A percentile compares a stretch with the other conserved stretches of the same genome.
Evolutionary conservation across 2,797 vertebrate genomes (phyloP).

Genomic region (Mus minutoides): DNA sequence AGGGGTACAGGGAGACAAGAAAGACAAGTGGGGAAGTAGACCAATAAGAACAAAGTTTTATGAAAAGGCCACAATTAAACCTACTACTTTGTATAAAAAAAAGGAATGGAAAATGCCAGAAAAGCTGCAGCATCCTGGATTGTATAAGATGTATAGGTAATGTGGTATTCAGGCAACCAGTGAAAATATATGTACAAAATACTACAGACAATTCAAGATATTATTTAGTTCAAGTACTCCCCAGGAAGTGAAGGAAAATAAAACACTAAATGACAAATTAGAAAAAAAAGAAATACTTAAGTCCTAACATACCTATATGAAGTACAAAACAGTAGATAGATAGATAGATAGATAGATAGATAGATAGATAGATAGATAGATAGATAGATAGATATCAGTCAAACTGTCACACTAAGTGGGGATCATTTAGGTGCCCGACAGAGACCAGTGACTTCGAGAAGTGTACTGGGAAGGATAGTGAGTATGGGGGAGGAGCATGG

Average conservation of each 20-base stretch:
- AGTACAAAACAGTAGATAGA: neutral
- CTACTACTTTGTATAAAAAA: neutral
- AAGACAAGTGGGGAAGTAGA: neutral
- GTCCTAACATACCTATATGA: neutral
- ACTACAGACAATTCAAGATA: neutral
- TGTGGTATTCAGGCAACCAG: neutral
- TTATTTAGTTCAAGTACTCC: neutral
- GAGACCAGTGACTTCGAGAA: neutral
- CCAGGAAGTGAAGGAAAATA: neutral
- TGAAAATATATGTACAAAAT: neutral
- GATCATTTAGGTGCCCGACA: neutral
- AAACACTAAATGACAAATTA: neutral
- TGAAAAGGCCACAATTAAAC: neutral
- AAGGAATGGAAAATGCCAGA: neutral
- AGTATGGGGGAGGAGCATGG: no score
- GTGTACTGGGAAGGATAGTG: neutral
- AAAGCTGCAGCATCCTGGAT: neutral
- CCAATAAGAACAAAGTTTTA: neutral
- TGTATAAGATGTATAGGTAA: neutral
- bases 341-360: neutral
- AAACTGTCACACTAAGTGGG: neutral
- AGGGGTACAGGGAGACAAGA: fast-evolving
- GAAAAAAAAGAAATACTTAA: neutral
- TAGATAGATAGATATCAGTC: neutral
- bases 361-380: neutral